phyloP scores from a whole-genome alignment of 2,888 invertebrate genomes.

The Philereme vetulata region DNA sequence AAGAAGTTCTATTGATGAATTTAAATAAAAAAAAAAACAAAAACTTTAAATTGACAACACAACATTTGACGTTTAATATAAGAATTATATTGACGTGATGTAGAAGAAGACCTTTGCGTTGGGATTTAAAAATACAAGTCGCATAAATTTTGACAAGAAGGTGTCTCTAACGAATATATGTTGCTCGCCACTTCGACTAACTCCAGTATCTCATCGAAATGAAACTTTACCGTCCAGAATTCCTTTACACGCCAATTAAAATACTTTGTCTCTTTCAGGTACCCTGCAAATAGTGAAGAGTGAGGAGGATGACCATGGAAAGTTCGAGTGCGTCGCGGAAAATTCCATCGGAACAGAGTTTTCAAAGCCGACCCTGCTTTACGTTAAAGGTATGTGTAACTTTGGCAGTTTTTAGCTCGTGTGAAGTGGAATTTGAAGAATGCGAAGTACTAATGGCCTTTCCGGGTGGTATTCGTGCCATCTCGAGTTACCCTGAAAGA shows the following conservation, averaged over 20 bases:
- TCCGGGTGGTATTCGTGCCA: no score
- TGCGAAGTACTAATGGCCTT: not conserved
- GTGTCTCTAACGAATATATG: constrained; percentile 5
- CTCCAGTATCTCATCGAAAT: constrained; percentile 10
- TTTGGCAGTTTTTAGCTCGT: constrained; percentile 9
- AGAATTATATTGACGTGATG: no score
- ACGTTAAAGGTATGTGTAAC: constrained; percentile 92
- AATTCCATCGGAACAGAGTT: constrained; percentile 96
- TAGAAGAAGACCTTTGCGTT: no score
- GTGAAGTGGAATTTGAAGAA: constrained; percentile 13
- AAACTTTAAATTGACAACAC: no score
- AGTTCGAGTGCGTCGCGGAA: constrained; percentile 98
- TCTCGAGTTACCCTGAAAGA: no score
- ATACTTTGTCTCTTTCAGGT: constrained; percentile 81
- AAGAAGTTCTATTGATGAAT: no score
- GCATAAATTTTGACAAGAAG: not conserved
- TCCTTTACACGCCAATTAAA: constrained; percentile 20
- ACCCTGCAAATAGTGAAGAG: constrained; percentile 95
- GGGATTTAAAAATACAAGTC: not conserved
- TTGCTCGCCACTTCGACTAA: constrained; percentile 5
- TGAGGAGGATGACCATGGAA: constrained; percentile 95
- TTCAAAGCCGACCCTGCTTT: constrained; percentile 94
- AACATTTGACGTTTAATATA: no score
- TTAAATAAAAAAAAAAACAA: no score
- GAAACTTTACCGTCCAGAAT: constrained; percentile 15